A percentile compares a stretch with the other conserved stretches of the same genome.
Evolutionary conservation across 2,113 vertebrate species (phyloP).

Genomic region (Meles meles): DNA sequence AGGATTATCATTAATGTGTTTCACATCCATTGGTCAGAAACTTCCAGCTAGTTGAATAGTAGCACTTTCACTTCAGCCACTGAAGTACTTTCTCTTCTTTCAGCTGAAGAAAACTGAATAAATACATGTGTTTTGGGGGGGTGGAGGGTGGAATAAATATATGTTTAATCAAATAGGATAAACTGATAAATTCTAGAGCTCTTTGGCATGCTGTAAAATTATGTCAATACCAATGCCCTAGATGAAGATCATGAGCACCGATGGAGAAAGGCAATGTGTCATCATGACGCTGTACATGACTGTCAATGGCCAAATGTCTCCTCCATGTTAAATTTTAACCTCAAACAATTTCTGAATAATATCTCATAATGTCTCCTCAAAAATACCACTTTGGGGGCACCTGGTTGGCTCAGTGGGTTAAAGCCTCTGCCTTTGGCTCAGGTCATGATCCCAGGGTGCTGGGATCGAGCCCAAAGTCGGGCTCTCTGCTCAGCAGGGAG

Average conservation of each 20-base stretch:
- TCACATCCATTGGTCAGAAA: neutral
- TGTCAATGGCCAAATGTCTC: neutral
- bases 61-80: neutral
- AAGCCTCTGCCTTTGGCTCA: too few relatives aligned
- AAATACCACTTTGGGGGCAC: neutral
- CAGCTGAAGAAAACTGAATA: neutral
- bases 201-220: neutral
- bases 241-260: neutral
- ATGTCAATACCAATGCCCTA: neutral
- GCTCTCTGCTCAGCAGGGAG: too few relatives aligned
- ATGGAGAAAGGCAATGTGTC: neutral
- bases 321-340: neutral
- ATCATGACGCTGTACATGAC: neutral
- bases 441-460: too few relatives aligned
- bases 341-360: neutral
- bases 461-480: too few relatives aligned
- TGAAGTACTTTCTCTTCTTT: neutral
- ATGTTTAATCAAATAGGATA: neutral
- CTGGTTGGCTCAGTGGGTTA: too few relatives aligned
- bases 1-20: neutral
- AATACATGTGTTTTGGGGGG: neutral
- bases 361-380: neutral
- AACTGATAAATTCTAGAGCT: neutral
- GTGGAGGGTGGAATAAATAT: neutral
- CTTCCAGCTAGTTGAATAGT: neutral